Percentiles rank a stretch among this genome's conserved stretches.
Conservation (phyloP, 2,888 invertebrate genomes). For the Spicauda simplicius region DNA sequence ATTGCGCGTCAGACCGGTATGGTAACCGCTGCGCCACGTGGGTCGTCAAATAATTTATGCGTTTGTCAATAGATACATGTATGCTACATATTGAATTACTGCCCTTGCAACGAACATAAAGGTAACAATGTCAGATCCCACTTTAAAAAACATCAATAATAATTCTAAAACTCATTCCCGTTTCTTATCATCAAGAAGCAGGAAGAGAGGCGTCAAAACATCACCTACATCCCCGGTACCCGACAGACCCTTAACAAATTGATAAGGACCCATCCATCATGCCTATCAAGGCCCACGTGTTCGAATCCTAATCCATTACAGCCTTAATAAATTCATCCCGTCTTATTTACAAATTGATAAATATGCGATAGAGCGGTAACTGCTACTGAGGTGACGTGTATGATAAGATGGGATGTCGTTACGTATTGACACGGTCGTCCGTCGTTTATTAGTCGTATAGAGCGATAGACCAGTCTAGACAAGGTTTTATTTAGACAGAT, state of each 20-base stretch:
- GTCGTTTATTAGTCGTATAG: slow-evolving; percentile 32
- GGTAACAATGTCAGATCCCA: background rate
- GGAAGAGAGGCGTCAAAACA: slow-evolving; percentile 42
- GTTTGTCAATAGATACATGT: no score
- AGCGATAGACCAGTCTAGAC: slow-evolving; percentile 19
- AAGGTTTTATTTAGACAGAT: slow-evolving; percentile 6
- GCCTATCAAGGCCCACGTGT: slow-evolving; percentile 57
- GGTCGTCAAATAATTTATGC: no score
- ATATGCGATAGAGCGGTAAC: slow-evolving; percentile 52
- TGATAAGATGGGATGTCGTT: slow-evolving; percentile 42
- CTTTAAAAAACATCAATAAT: background rate
- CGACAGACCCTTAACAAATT: slow-evolving; percentile 49
- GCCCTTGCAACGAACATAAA: no score
- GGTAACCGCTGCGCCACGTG: no score
- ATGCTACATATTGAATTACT: no score
- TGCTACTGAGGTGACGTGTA: slow-evolving; percentile 58
- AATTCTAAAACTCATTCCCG: background rate
- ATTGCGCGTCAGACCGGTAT: no score
- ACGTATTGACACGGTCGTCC: slow-evolving; percentile 38
- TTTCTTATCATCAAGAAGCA: slow-evolving; percentile 39
- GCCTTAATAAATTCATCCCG: slow-evolving; percentile 69
- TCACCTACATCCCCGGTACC: slow-evolving; percentile 40
- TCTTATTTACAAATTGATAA: slow-evolving; percentile 75
- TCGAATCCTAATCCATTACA: slow-evolving; percentile 66
- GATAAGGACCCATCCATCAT: slow-evolving; percentile 59